These are phyloP conservation scores for Caranx ignobilis DNA, from an alignment of 2,113 vertebrate genomes.

Conservation along the genomic window DNA sequence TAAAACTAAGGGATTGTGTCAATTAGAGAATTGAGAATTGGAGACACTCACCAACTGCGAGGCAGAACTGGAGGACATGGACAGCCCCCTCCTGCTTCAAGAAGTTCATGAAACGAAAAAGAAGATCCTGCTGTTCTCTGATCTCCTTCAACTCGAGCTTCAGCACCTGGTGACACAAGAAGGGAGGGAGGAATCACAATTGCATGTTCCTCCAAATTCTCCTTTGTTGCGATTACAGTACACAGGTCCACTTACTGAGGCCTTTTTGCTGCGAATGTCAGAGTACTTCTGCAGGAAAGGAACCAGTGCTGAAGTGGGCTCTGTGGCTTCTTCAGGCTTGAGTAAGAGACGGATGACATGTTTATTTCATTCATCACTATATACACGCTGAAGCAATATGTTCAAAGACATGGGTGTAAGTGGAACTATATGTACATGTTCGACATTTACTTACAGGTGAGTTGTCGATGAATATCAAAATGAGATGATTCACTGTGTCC, in stretches of 20 bases:
- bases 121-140: conserved; percentile 94
- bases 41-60: conserved; percentile 90
- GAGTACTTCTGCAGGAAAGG: conserved; percentile 97
- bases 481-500: conserved; percentile 96
- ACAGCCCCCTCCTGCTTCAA: conserved; percentile 97
- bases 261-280: conserved; percentile 91
- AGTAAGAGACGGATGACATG: conserved; percentile 28
- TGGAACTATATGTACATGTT: neutral
- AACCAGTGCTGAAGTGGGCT: conserved; percentile 89
- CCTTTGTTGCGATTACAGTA: neutral
- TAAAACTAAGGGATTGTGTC: neutral
- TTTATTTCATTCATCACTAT: neutral
- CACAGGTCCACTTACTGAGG: conserved; percentile 86
- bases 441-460: conserved; percentile 89
- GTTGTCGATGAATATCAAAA: conserved; percentile 95
- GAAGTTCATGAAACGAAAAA: conserved; percentile 99
- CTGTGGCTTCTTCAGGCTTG: conserved; percentile 92
- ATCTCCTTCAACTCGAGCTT: conserved; percentile 97
- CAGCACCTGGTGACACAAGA: conserved; percentile 85
- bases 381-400: neutral
- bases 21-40: neutral
- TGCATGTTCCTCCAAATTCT: neutral
- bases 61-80: conserved; percentile 96
- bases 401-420: conserved; percentile 15
- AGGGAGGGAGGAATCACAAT: neutral